phyloP scores from a whole-genome alignment of 2,888 invertebrate species.

The Archaeoteleia sp. region DNA sequence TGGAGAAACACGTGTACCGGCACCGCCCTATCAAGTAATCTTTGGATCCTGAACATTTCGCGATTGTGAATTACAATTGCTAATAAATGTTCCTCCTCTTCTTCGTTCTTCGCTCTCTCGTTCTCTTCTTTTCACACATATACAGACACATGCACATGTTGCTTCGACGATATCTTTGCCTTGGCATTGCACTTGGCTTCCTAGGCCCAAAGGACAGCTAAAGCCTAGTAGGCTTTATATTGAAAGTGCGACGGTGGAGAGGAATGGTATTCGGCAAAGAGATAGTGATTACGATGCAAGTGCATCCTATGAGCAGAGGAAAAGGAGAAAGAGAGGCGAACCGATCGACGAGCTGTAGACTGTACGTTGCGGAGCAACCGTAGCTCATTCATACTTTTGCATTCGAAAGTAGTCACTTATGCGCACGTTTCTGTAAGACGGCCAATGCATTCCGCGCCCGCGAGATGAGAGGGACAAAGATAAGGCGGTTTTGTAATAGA shows the following conservation, averaged over 20 bases:
- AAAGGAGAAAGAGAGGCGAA: conserved; percentile 32
- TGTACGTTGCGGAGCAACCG: conserved; percentile 73
- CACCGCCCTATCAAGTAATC: conserved; percentile 63
- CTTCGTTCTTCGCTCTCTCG: conserved; percentile 26
- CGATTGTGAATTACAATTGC: conserved; percentile 68
- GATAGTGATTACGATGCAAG: conserved; percentile 37
- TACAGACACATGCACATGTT: too few species aligned
- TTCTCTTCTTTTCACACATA: conserved; percentile 24
- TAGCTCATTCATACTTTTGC: conserved; percentile 80
- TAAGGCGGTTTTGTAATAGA: conserved; percentile 67
- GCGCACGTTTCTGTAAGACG: conserved; percentile 61
- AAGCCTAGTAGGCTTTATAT: conserved; percentile 19
- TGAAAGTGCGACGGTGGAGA: conserved; percentile 27
- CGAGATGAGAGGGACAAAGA: conserved; percentile 58
- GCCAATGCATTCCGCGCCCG: conserved; percentile 50
- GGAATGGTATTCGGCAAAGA: conserved; percentile 26
- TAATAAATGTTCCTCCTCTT: conserved; percentile 61
- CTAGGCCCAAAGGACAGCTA: neutral
- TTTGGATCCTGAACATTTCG: conserved; percentile 62
- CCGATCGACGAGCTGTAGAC: conserved; percentile 28
- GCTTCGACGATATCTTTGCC: neutral
- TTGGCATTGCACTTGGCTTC: neutral
- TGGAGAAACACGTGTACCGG: conserved; percentile 63
- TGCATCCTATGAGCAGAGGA: conserved; percentile 8
- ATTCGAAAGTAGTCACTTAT: conserved; percentile 78